Evolutionary conservation across 2,888 invertebrate genomes (phyloP).

Genomic region (Drosophila quinaria): DNA sequence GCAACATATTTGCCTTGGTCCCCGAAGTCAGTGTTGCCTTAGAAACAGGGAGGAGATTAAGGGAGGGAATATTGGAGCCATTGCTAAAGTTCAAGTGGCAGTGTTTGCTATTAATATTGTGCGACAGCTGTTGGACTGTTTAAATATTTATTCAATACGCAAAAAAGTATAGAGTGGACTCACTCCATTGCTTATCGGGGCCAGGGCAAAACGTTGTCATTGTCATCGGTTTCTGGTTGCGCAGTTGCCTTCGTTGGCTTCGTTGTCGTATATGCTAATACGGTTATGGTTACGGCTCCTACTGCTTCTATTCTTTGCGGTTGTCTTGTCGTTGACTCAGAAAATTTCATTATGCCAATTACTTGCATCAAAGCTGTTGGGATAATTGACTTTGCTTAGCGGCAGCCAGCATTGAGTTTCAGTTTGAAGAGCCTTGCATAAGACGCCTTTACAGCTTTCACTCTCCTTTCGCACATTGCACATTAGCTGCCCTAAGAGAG

Average conservation of each 20-base stretch:
- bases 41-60: constrained; percentile 6
- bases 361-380: constrained; percentile 83
- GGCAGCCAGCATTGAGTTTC: constrained; percentile 38
- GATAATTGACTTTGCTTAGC: constrained; percentile 83
- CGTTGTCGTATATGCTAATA: constrained; percentile 72
- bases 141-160: constrained; percentile 80
- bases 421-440: constrained; percentile 63
- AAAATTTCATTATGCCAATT: constrained; percentile 84
- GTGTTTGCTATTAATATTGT: constrained; percentile 77
- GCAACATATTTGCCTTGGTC: constrained; percentile 72
- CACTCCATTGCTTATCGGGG: constrained; percentile 40
- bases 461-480: constrained; percentile 45
- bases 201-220: constrained; percentile 50
- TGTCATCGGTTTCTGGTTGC: constrained; percentile 41
- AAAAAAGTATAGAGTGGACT: constrained; percentile 58
- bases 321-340: constrained; percentile 76
- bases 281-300: constrained; percentile 73
- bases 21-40: constrained; percentile 18
- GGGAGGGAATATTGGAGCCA: neutral
- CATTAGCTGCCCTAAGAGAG: constrained; percentile 41
- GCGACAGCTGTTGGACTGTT: constrained; percentile 77
- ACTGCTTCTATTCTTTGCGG: constrained; percentile 76
- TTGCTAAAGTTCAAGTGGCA: constrained; percentile 51
- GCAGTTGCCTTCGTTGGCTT: constrained; percentile 47
- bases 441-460: constrained; percentile 58